These are phyloP conservation scores for Carpatolechia fugitivella DNA, from an alignment of 2,888 invertebrate species.

Conservation along the genomic window DNA sequence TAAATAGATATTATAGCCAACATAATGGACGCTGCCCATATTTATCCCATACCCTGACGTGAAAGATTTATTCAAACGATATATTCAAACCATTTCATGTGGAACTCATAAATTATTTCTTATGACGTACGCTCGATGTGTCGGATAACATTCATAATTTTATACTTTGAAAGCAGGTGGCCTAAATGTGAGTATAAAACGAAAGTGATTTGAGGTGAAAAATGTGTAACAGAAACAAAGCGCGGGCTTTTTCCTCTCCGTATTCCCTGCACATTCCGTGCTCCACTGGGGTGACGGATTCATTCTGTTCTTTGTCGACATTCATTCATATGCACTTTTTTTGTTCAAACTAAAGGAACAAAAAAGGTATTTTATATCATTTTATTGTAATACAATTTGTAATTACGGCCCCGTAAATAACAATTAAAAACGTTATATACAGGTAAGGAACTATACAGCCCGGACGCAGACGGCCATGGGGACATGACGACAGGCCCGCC, in stretches of 20 bases:
- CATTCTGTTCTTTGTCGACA: conserved; percentile 8
- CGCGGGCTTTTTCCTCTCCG: background rate
- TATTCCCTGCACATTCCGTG: conserved; percentile 10
- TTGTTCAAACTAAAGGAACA: background rate
- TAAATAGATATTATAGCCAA: background rate
- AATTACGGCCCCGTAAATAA: too few relatives aligned
- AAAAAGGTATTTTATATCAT: too few relatives aligned
- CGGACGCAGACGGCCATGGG: conserved; percentile 74
- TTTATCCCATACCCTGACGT: background rate
- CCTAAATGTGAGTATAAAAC: background rate
- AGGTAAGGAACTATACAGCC: conserved; percentile 88
- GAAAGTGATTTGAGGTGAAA: conserved; percentile 3
- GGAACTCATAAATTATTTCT: background rate
- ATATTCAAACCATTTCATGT: conserved; percentile 3
- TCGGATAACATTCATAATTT: background rate
- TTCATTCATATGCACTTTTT: background rate
- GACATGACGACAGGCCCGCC: conserved; percentile 58
- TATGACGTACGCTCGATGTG: background rate
- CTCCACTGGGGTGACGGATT: conserved; percentile 7
- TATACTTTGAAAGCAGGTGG: background rate
- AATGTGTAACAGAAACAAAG: background rate
- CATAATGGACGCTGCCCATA: background rate
- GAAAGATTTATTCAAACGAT: background rate
- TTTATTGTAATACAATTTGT: too few relatives aligned
- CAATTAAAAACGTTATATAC: conserved; percentile 22